phyloP scores from a whole-genome alignment of 2,888 invertebrate genomes.

The Leptogaster cylindrica region DNA sequence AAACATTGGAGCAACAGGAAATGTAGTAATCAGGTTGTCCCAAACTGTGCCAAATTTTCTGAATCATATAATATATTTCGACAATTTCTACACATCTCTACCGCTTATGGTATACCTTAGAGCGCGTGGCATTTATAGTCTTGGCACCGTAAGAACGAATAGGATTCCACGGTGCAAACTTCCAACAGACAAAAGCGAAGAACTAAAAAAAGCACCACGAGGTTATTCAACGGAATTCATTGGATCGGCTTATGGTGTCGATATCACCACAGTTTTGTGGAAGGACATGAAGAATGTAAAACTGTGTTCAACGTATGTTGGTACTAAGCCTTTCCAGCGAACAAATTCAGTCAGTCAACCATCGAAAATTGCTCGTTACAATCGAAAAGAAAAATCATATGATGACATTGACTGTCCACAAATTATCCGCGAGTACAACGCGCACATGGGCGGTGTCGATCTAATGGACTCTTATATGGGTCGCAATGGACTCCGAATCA shows the following conservation, averaged over 20 bases:
- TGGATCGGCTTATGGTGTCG: constrained; percentile 46
- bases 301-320: constrained; percentile 55
- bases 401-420: constrained; percentile 49
- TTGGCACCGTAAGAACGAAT: constrained; percentile 45
- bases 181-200: constrained; percentile 9
- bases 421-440: constrained; percentile 50
- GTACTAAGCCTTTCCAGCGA: constrained; percentile 49
- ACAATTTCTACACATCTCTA: constrained; percentile 41
- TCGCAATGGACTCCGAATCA: constrained; percentile 48
- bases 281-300: constrained; percentile 56
- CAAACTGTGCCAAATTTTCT: constrained; percentile 34
- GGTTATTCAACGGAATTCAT: constrained; percentile 40
- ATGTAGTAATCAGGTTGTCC: constrained; percentile 33
- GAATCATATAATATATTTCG: constrained; percentile 42
- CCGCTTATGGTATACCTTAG: constrained; percentile 42
- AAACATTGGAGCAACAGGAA: constrained; percentile 44
- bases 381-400: constrained; percentile 45
- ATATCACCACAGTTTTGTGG: constrained; percentile 50
- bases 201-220: too few species aligned
- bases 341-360: constrained; percentile 40
- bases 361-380: constrained; percentile 45
- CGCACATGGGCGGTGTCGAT: constrained; percentile 52
- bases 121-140: constrained; percentile 42
- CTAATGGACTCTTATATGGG: constrained; percentile 51
- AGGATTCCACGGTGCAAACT: constrained; percentile 45